Evolutionary conservation across 1,140 invertebrate species (phyloP), one percentile per base, ranked within the genome.

Genomic region (Drosophila arizonae): DNA sequence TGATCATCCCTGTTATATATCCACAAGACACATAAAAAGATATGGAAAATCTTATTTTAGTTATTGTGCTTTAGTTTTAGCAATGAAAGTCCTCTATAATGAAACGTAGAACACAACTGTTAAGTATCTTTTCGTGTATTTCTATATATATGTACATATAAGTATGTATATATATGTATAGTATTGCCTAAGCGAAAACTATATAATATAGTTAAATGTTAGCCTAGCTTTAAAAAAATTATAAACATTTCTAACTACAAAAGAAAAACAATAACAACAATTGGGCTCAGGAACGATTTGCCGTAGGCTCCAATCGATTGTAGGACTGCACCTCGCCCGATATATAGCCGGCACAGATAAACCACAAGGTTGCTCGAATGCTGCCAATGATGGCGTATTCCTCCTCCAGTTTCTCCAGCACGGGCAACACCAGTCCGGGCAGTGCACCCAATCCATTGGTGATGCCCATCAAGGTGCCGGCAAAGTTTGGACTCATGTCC

Each of bases 391-490:
- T 36, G 0, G 58, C 21, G n/a, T 87, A 67, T 10, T 82, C 41
- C 0, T 33, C 6, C 17, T 88, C 84, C 9, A 87, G 28, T 5
- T 82, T 52, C 13, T 79, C 58, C 15, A 82, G 17, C 43, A 79
- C 57, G 1, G 82, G 82, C 62, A 62, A 11, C 28, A 87, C 2
- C n/a, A 87, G 48, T 1, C 46, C 43, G 0, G 79, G 69, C 43
- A 87, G 28, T 0, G 76, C 64, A 3, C 69, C 76, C 3, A 87
- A 1, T 3, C 84, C 96, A 76, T 97, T 97, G 0, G 95, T 94
- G 6, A 97, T 92, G 0, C 95, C 96, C 95, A 96, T 96, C 50
- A 97, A 91, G 0, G 95, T 95, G 63, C 95, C 96, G 6, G 96
- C 95, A 88, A 94, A 96, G 77, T 96, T 95, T 30, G 95, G 95